Base-by-base conservation (phyloP, 2,888 invertebrate species). In the Notocelia uddmanniana region DNA sequence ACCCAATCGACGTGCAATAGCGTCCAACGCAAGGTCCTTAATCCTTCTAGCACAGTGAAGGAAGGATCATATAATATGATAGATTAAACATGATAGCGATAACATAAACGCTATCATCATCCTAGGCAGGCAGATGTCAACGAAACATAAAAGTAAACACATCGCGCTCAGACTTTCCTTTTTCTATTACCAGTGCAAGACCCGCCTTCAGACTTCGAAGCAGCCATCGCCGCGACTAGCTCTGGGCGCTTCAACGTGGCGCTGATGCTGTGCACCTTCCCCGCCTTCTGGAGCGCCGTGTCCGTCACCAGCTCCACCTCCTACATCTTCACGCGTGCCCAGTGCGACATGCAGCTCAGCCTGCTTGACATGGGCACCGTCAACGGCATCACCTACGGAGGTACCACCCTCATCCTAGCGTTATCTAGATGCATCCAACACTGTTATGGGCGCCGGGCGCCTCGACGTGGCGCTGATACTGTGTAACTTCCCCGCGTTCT, bases 271-370 rank as follows among this genome's bases (percentile, higher is more conserved):
- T 94, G 95, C 73, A 91, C 95, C 0, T 84, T 96, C 62, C 96
- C 96, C 0, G 95, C 95, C 48, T 95, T 95, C 80, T 95, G 96
- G 94, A 94, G 96, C 10, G 94, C 95, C 10, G 94, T 96, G 23
- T 96, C 96, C 74, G 96, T 96, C 81, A 96, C 96, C 73, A 96
- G 96, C 64, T 95, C 96, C 2, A 95, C 96, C 79, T 96, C 97
- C 0, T 97, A 96, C 82, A 95, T 97, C 78, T 94, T 97, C 82
- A 96, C 97, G 0, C 94, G 95, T 45, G 96, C 97, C 0, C 96
- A 96, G 84, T 97, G 97, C 79, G 96, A 97, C 80, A 94, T 97
- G 79, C 86, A 95, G 45, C 90, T 97, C 54, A 94, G 95, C 0
- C 87, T 96, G 10, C 82, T 96, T 26, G 95, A 96, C 63, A 97